phyloP scores from a whole-genome alignment of 2,888 invertebrate species.

The Aphodius sticticus region DNA sequence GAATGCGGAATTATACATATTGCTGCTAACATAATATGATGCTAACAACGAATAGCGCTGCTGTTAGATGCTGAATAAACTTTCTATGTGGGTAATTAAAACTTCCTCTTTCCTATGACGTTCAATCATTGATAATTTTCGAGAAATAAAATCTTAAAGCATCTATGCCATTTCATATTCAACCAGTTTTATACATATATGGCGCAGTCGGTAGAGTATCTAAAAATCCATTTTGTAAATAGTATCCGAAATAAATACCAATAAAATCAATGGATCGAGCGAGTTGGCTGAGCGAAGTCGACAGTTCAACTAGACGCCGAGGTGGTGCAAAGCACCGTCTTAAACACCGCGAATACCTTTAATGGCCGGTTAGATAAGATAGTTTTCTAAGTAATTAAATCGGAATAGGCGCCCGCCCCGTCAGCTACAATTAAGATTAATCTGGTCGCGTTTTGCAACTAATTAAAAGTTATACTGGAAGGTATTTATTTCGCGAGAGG shows the following conservation, averaged over 20 bases:
- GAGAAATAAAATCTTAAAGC: no score
- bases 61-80: no score
- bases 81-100: no score
- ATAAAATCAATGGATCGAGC: not conserved
- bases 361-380: not conserved
- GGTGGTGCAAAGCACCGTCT: not conserved
- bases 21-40: no score
- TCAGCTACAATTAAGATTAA: slow-evolving; percentile 4
- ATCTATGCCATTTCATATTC: no score
- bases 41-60: no score
- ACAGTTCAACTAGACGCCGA: not conserved
- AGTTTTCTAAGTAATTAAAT: slow-evolving; percentile 4
- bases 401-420: not conserved
- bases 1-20: no score
- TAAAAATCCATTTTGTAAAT: no score
- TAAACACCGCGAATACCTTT: not conserved
- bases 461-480: not conserved
- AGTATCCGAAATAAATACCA: not conserved
- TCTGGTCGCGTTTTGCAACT: not conserved
- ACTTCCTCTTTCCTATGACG: no score
- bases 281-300: not conserved
- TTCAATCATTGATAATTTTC: no score
- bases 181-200: no score
- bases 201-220: no score
- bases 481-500: not conserved